phyloP scores from a whole-genome alignment of 2,113 vertebrate species.

The Entelurus aequoreus region DNA sequence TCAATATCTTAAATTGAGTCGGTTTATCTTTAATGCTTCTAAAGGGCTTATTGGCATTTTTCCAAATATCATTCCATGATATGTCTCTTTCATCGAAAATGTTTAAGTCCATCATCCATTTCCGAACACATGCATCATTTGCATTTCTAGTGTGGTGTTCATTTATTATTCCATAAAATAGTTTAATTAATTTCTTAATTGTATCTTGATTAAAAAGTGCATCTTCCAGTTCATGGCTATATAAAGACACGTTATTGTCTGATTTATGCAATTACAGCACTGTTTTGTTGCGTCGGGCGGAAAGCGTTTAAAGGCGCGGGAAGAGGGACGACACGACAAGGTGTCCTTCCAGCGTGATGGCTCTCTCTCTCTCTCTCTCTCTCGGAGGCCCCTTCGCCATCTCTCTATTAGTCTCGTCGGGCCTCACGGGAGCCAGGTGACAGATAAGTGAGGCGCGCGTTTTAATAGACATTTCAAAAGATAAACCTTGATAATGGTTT shows the following conservation, averaged over 20 bases:
- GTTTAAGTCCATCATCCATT: too few species aligned
- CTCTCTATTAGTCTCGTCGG: conserved; percentile 72
- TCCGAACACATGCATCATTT: too few species aligned
- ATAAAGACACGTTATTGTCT: conserved; percentile 33
- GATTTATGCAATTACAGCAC: conserved; percentile 36
- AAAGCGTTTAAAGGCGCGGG: conserved; percentile 20
- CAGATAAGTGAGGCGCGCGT: conserved; percentile 75
- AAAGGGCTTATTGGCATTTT: too few species aligned
- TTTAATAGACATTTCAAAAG: conserved; percentile 81
- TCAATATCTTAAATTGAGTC: too few species aligned
- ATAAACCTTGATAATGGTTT: conserved; percentile 78
- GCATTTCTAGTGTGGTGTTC: too few species aligned
- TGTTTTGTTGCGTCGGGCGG: conserved; percentile 21
- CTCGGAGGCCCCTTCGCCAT: conserved; percentile 63
- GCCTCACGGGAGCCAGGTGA: conserved; percentile 74
- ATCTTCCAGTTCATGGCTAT: too few species aligned
- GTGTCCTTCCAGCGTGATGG: conserved; percentile 57
- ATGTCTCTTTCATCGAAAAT: too few species aligned
- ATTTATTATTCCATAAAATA: too few species aligned
- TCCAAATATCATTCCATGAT: too few species aligned
- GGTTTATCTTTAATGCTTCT: too few species aligned
- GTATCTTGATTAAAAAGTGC: too few species aligned
- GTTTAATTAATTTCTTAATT: too few species aligned
- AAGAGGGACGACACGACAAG: conserved; percentile 32
- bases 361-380: conserved; percentile 51